Percentiles rank a stretch among this genome's conserved stretches.
Conservation (phyloP, 1,140 invertebrate genomes). For the Plodia interpunctella region DNA sequence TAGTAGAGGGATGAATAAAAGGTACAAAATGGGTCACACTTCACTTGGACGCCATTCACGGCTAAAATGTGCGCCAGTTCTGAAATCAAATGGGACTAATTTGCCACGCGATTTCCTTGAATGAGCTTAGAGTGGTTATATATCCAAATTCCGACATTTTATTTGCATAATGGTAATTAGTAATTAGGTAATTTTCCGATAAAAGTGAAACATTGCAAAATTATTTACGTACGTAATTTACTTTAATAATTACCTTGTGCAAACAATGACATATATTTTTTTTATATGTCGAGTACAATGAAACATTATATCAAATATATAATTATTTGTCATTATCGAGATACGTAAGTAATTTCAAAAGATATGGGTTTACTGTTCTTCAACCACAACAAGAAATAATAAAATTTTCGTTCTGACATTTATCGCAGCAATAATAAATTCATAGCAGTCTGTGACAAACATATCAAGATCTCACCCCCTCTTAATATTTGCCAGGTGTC, state of each 20-base stretch:
- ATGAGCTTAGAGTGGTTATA: background rate
- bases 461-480: constrained; percentile 29
- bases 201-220: too few relatives aligned
- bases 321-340: too few relatives aligned
- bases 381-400: background rate
- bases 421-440: constrained; percentile 8
- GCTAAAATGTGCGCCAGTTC: constrained; percentile 29
- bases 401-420: background rate
- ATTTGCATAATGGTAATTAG: background rate
- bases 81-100: constrained; percentile 27
- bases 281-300: too few relatives aligned
- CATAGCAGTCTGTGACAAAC: constrained; percentile 9
- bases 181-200: too few relatives aligned
- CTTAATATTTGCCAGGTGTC: constrained; percentile 65
- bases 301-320: too few relatives aligned
- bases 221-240: too few relatives aligned
- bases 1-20: background rate
- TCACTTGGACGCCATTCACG: constrained; percentile 21
- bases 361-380: too few relatives aligned
- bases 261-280: too few relatives aligned
- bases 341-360: too few relatives aligned
- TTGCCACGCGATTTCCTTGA: constrained; percentile 4
- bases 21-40: background rate
- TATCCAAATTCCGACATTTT: background rate
- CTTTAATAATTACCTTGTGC: too few relatives aligned